phyloP scores from a whole-genome alignment of 2,797 vertebrate genomes.

The Pogoniulus pusillus region DNA sequence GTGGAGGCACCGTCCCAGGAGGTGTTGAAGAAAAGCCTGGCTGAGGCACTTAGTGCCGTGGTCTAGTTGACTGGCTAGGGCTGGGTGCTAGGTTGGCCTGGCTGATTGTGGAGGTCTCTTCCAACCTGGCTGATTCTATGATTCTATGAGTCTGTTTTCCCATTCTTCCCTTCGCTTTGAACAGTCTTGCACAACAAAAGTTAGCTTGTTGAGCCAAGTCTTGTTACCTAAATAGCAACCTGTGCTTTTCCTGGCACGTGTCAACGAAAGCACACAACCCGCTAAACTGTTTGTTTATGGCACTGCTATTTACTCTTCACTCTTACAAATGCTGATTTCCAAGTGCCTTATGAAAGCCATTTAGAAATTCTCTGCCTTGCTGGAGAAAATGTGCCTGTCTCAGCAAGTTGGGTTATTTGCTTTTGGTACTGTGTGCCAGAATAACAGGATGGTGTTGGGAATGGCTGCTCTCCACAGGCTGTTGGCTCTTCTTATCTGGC shows the following conservation, averaged over 20 bases:
- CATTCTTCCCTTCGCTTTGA: background rate
- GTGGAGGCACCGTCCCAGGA: too few species aligned
- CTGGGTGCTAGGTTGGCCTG: too few species aligned
- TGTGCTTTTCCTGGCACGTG: background rate
- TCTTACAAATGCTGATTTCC: background rate
- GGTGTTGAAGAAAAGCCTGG: too few species aligned
- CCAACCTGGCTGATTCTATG: too few species aligned
- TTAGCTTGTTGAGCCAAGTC: background rate
- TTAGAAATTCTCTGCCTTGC: background rate
- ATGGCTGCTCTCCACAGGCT: background rate
- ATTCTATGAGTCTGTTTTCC: background rate
- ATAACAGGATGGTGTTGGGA: background rate
- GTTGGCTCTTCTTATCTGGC: background rate
- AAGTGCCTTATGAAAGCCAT: background rate
- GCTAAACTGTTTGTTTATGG: background rate
- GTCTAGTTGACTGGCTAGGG: too few species aligned
- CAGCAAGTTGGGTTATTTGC: background rate
- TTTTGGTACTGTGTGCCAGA: background rate
- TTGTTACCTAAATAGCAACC: background rate
- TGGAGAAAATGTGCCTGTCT: background rate
- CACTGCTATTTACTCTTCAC: background rate
- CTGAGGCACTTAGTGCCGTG: too few species aligned
- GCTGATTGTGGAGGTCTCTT: too few species aligned
- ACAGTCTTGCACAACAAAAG: background rate
- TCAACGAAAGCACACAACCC: background rate